These are phyloP conservation scores for Hirtodrosophila alboralis DNA, from an alignment of 2,888 invertebrate species.

Conservation along the genomic window DNA sequence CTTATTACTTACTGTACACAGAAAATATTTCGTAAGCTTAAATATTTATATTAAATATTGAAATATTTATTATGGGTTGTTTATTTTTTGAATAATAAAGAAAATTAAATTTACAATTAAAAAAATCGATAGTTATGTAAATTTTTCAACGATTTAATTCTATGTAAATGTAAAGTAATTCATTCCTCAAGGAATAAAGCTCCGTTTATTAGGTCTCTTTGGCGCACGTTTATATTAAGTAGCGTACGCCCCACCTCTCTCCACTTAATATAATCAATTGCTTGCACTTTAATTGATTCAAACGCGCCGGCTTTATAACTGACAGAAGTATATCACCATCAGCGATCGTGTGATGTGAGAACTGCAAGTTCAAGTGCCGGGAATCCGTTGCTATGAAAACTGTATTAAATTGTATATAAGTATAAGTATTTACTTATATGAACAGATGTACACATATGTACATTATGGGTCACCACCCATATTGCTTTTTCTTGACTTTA, in stretches of 20 bases:
- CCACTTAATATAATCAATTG: slow-evolving; percentile 42
- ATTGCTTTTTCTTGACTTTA: background rate
- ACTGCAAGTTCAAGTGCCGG: slow-evolving; percentile 24
- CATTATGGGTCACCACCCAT: slow-evolving; percentile 20
- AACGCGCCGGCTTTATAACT: slow-evolving; percentile 53
- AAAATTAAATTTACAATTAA: no score
- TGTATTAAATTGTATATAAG: no score
- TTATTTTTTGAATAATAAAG: no score
- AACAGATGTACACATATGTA: no score
- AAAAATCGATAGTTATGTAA: no score
- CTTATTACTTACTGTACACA: slow-evolving; percentile 8
- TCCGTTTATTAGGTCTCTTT: background rate
- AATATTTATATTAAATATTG: background rate
- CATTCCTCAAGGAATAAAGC: no score
- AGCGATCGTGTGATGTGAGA: slow-evolving; percentile 23
- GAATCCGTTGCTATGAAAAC: slow-evolving; percentile 5
- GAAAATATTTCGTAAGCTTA: no score
- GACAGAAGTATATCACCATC: slow-evolving; percentile 15
- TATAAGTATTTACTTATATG: background rate
- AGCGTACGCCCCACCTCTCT: background rate
- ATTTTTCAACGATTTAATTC: no score
- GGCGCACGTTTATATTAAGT: background rate
- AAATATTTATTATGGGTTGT: background rate
- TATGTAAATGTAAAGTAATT: no score
- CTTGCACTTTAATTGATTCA: slow-evolving; percentile 65